Evolutionary conservation across 1,140 invertebrate species (phyloP), one percentile per base, ranked within the genome.

Genomic region (Drosophila grimshawi): DNA sequence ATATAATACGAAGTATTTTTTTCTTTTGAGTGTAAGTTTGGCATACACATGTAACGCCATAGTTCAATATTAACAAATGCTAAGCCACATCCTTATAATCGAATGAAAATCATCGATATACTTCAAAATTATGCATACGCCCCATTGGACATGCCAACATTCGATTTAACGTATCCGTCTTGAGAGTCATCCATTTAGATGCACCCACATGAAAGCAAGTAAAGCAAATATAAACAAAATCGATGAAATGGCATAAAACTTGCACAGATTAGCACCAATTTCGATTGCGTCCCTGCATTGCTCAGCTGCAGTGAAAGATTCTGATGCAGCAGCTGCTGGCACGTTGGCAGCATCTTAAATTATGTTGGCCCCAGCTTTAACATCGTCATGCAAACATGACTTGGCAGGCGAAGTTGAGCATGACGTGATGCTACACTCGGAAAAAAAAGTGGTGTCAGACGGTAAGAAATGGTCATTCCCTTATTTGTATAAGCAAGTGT

Each of bases 301-400:
- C 59, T 80, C 77, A 79, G 27, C 35, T 19, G 19, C 55, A 64
- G 57, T 63, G 32, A 80, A 69, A 65, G 69, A 80, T 76, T 67
- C 70, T 69, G 39, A n/a, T 33, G 52, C 43, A 32, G 27, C 70
- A 82, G 75, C 62, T 46, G 56, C 51, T 69, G 69, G 45, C 59
- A 51, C 55, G 30, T 29, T 57, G 65, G 49, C n/a, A 53, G 56
- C 69, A 78, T 76, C 82, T 69, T 78, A 74, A 72, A 86, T 81
- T 86, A 86, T 78, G 6, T 57, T 81, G 77, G 69, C 69, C 65
- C 52, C 48, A 57, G 60, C 10, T 62, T 46, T 64, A 86, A 81
- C 60, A 88, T 82, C 76, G 83, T 86, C 82, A 86, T 86, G 82
- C 82, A 88, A 86, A 86, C 82, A 86, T 86, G 83, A 86, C 82